Percentiles rank a stretch among this genome's conserved stretches.
Conservation (phyloP, 2,888 invertebrate genomes). For the Dolichomitus sp. region DNA sequence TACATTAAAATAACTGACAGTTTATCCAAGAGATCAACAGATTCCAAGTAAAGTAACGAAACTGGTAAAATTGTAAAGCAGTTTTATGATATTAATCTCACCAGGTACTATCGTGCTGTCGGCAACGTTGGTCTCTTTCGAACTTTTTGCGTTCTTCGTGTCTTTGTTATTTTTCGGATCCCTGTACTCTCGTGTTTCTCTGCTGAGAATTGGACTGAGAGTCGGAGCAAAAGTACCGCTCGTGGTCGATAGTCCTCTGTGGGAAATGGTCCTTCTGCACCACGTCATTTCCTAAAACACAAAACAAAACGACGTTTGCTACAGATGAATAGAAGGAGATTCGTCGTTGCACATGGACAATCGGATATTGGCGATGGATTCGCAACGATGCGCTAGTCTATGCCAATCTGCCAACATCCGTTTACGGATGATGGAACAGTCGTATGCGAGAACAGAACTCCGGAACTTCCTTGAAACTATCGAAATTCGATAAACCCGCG, state of each 20-base stretch:
- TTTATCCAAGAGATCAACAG: background rate
- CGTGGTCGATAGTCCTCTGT: constrained; percentile 79
- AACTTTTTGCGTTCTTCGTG: constrained; percentile 65
- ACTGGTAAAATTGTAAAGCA: background rate
- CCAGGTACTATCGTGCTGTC: constrained; percentile 67
- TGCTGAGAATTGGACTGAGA: constrained; percentile 78
- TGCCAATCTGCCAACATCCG: constrained; percentile 12
- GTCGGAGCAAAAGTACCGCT: constrained; percentile 77
- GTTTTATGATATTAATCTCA: constrained; percentile 33
- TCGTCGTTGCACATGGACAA: background rate
- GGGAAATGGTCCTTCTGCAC: constrained; percentile 88
- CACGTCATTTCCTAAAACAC: constrained; percentile 88
- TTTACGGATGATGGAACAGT: background rate
- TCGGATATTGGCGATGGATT: constrained; percentile 34
- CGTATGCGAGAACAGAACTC: constrained; percentile 5
- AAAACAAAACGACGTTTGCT: constrained; percentile 18
- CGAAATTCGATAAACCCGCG: constrained; percentile 42
- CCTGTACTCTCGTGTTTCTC: constrained; percentile 72
- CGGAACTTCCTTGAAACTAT: constrained; percentile 51
- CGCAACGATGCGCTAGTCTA: background rate
- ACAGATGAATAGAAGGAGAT: background rate
- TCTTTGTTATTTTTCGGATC: constrained; percentile 70
- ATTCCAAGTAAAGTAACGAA: background rate
- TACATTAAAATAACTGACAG: background rate
- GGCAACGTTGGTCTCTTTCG: constrained; percentile 62